A percentile compares a stretch with the other conserved stretches of the same genome.
Evolutionary conservation across 1,140 invertebrate species (phyloP).

Genomic region (Kradibia gibbosae): DNA sequence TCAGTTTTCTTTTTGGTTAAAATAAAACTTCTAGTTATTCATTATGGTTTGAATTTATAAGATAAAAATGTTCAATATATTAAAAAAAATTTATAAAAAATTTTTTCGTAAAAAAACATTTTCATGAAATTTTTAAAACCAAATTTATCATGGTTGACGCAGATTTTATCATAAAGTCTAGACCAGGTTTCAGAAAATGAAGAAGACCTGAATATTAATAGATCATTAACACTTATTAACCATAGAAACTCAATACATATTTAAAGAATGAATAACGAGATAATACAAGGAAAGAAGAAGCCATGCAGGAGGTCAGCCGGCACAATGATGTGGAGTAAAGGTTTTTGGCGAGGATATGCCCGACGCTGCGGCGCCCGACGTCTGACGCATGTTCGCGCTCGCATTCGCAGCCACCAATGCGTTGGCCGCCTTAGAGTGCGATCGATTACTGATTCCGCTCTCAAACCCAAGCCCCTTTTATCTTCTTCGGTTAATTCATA

Average conservation of each 20-base stretch:
- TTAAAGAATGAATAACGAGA: background rate
- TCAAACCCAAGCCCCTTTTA: background rate
- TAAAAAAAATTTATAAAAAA: too few relatives aligned
- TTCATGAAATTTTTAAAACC: background rate
- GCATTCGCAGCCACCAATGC: background rate
- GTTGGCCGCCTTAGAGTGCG: background rate
- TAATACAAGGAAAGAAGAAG: background rate
- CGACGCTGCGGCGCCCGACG: constrained; percentile 28
- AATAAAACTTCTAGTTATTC: too few relatives aligned
- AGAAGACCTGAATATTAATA: background rate
- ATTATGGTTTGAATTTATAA: too few relatives aligned
- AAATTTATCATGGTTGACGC: background rate
- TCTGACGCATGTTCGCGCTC: background rate
- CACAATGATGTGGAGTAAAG: constrained; percentile 32
- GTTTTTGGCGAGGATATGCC: constrained; percentile 31
- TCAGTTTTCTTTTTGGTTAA: too few relatives aligned
- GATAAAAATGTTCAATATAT: too few relatives aligned
- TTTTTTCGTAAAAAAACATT: background rate
- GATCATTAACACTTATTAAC: background rate
- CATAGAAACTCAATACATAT: background rate
- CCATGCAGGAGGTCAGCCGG: background rate
- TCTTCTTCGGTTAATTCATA: background rate
- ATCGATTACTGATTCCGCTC: background rate
- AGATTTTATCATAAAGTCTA: background rate
- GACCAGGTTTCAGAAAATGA: background rate